Base-by-base conservation (phyloP, 1,140 invertebrate genomes). In the Aphaenogaster rudis region DNA sequence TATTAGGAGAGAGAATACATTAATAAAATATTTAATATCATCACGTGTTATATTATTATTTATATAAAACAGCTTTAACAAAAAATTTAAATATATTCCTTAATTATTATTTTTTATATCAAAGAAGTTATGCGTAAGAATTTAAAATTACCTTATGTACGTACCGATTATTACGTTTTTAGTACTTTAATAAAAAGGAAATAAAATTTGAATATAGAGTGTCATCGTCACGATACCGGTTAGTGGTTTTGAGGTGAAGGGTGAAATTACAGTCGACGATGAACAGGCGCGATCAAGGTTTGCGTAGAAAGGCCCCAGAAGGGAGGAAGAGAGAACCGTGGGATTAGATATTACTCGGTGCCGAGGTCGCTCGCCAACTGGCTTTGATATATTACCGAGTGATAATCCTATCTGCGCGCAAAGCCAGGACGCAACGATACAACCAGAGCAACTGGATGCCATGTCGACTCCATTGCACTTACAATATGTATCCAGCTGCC, bases 341-440 rank as follows among this genome's bases (percentile, higher is more conserved):
- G 80, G 54, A 76, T 84, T 84, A 84, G 80, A 84, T 84, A 84
- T 84, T 84, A 84, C 82, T 90, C 52, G 59, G 72, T 66, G 15
- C n/a, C 21, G 36, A 36, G 39, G 61, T 74, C 50, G 80, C 59
- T 91, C 57, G 45, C 78, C 81, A 84, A 87, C 78, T 91, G 87
- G 80, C 90, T 89, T 91, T 91, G 90, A 91, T 91, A 87, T 90
- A 91, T 91, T 91, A 91, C 88, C 77, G 54, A 82, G 88, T 72
- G 88, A 91, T 91, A 91, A 89, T 91, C 90, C 90, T 91, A 86
- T 91, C 90, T 81, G 39, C 63, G 86, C 48, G 69, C 59, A 86
- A 88, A 91, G 89, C 89, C 77, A 48, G 84, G 67, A 88, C 78
- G 57, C 81, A 63, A 88, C 67, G 87, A 88, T 84, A 86, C 64